Conservation (phyloP, 2,797 vertebrate genomes). For the Sebastes matsubarae region DNA sequence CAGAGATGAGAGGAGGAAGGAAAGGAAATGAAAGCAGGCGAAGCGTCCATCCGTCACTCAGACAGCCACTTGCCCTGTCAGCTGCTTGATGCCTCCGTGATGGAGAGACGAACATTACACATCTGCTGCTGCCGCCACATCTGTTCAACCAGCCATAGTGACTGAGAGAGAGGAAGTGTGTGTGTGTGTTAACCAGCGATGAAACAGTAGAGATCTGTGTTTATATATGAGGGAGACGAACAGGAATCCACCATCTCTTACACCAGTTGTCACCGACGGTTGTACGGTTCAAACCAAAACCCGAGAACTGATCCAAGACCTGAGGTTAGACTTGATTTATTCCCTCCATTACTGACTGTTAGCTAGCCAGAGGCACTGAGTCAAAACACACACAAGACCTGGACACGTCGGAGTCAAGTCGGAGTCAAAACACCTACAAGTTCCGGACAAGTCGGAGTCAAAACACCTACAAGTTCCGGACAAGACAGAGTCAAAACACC, state of each 20-base stretch:
- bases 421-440: too few relatives aligned
- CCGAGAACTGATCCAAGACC: too few relatives aligned
- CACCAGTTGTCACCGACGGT: background rate
- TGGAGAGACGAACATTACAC: slow-evolving; percentile 62
- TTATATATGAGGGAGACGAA: background rate
- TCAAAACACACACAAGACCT: too few relatives aligned
- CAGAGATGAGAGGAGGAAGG: background rate
- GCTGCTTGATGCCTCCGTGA: slow-evolving; percentile 61
- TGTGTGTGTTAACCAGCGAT: too few relatives aligned
- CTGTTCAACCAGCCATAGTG: slow-evolving; percentile 45
- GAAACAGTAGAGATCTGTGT: background rate
- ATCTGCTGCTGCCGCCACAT: slow-evolving; percentile 75
- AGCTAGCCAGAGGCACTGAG: too few relatives aligned
- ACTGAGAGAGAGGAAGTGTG: too few relatives aligned
- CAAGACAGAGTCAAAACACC: too few relatives aligned
- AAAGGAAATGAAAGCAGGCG: background rate
- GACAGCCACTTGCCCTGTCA: slow-evolving; percentile 58
- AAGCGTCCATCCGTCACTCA: slow-evolving; percentile 44
- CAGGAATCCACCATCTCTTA: background rate
- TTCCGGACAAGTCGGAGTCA: too few relatives aligned
- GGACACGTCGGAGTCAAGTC: too few relatives aligned
- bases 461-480: fast-evolving
- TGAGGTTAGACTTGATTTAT: too few relatives aligned
- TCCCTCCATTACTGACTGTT: too few relatives aligned
- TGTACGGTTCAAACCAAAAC: too few relatives aligned